Percentiles rank a stretch among this genome's conserved stretches.
Conservation (phyloP, 2,797 vertebrate genomes). For the Acanthurus lineatus region DNA sequence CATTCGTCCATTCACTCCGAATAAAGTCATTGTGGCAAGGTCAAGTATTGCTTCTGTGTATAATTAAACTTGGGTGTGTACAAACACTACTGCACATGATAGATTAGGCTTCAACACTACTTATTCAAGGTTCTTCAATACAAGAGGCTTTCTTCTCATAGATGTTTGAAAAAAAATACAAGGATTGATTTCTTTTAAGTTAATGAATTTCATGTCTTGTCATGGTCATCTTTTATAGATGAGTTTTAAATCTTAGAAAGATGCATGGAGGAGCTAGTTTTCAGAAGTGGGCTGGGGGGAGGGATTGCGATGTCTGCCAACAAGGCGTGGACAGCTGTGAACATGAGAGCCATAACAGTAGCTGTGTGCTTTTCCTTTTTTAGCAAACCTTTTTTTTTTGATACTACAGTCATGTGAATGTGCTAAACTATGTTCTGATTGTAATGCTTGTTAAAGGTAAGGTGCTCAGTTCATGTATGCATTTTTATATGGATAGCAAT, state of each 20-base stretch:
- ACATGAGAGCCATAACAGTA: slow-evolving; percentile 60
- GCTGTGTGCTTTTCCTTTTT: slow-evolving; percentile 64
- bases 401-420: slow-evolving; percentile 17
- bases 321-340: slow-evolving; percentile 70
- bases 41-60: background rate
- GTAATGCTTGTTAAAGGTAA: slow-evolving; percentile 11
- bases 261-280: slow-evolving; percentile 23
- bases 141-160: background rate
- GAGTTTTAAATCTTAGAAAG: slow-evolving; percentile 19
- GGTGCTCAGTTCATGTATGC: background rate
- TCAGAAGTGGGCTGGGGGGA: slow-evolving; percentile 19
- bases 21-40: slow-evolving; percentile 19
- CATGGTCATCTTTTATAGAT: background rate
- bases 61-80: slow-evolving; percentile 10
- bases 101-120: slow-evolving; percentile 8
- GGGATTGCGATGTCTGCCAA: slow-evolving; percentile 55
- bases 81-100: background rate
- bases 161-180: background rate
- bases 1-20: slow-evolving; percentile 16
- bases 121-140: slow-evolving; percentile 4
- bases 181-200: background rate
- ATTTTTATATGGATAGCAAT: slow-evolving; percentile 10
- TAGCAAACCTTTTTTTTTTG: slow-evolving; percentile 51
- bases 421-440: slow-evolving; percentile 49
- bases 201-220: slow-evolving; percentile 1